Base-by-base conservation (phyloP, 1,140 invertebrate genomes). In the Sesamia nonagrioides region DNA sequence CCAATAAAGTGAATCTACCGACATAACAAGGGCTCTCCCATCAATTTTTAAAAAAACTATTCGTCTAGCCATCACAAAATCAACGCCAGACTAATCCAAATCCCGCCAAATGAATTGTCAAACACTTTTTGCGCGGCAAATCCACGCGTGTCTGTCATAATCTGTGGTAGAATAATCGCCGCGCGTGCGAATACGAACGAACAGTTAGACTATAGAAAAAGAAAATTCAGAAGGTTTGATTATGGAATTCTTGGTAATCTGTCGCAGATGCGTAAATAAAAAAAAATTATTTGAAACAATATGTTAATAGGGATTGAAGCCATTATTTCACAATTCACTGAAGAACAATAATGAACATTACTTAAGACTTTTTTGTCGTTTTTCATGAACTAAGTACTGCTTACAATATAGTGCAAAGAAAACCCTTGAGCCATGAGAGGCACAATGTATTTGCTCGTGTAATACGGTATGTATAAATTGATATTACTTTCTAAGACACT, bases 51-150 rank as follows among this genome's bases (percentile, higher is more conserved):
- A 37, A n/a, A 54, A 54, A 71, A 54, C 68, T n/a, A 45, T 54
- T 35, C 45, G 50, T 37, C 45, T 71, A 54, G 27, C 33, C 68
- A 54, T 37, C 33, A 37, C 21, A 8, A 48, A 50, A 5, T 35
- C 33, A n/a, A 5, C 40, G 48, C 13, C 56, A 56, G 18, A 63
- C 21, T 63, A 75, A 75, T 35, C 56, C 42, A 27, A 75, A 45
- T 75, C 58, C 58, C 58, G 58, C 73, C 73, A 75, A 75, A 75
- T 75, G 21, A 75, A 52, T 58, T 75, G 73, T 75, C 73, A 63
- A 42, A 61, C 18, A 45, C 63, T 75, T 63, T 74, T 54, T 27
- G 35, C 58, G 58, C 73, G 73, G 15, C 18, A 61, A 75, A 50
- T 18, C 73, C 42, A 27, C 58, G 21, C 73, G 71, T 58, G 73